Conservation (phyloP, 2,113 vertebrate species). For the Lasiurus cinereus region DNA sequence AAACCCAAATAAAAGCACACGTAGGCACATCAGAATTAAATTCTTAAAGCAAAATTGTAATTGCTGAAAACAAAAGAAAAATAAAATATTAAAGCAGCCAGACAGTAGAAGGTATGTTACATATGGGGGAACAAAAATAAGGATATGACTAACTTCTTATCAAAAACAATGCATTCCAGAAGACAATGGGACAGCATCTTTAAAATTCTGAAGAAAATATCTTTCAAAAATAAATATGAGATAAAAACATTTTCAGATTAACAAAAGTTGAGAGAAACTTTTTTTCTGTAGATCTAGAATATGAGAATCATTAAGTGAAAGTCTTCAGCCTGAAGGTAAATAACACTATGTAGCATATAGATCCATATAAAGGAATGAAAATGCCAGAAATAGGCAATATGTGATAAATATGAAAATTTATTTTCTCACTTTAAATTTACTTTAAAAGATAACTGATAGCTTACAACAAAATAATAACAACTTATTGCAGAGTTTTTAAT, state of each 20-base stretch:
- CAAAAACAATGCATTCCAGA: neutral
- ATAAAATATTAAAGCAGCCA: neutral
- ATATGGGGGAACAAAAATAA: neutral
- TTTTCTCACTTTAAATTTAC: slow-evolving; percentile 26
- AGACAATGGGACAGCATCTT: neutral
- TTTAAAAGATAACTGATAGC: neutral
- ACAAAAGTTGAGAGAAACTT: neutral
- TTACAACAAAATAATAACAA: slow-evolving; percentile 1
- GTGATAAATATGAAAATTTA: neutral
- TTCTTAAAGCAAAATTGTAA: neutral
- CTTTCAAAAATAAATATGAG: slow-evolving; percentile 35
- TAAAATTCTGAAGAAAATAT: slow-evolving; percentile 34
- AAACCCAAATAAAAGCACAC: neutral
- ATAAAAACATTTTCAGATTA: slow-evolving; percentile 6
- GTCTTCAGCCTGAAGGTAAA: neutral
- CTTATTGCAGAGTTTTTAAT: neutral
- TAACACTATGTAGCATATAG: neutral
- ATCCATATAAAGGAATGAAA: neutral
- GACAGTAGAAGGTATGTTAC: neutral
- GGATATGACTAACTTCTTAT: neutral
- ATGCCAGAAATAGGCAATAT: neutral
- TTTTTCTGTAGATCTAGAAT: neutral
- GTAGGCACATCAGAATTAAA: neutral
- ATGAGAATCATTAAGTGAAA: neutral
- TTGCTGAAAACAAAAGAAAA: slow-evolving; percentile 15